Base-by-base conservation (phyloP, 2,113 vertebrate species). In the Nerophis ophidion region DNA sequence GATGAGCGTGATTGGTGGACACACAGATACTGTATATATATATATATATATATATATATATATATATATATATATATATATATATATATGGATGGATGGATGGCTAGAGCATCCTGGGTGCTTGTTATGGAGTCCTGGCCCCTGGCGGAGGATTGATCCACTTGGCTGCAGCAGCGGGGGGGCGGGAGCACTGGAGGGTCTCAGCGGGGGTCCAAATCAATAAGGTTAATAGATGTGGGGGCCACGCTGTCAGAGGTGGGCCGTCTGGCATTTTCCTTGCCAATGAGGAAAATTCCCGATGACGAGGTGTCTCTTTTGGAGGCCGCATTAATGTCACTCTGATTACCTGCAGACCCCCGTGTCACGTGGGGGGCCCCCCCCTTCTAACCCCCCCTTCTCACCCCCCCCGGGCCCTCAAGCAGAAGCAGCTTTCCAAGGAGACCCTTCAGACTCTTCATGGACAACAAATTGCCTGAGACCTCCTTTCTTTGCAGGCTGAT, bases 211-310 rank as follows among this genome's bases (percentile, higher is more conserved):
- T 92, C 87, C 90, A 88, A 90, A 94, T 96, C 94, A 95, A 96
- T 96, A 93, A 93, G 92, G 93, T 93, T 95, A 94, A 96, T 92
- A 93, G 93, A 92, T 91, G 92, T 92, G 90, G 92, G 92, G 92
- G 90, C 88, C 89, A 91, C 83, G 81, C 91, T 93, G 93, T 94
- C 91, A 93, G 93, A 93, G 90, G 91, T 92, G 91, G 91, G 88
- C 86, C 83, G 91, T 88, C 90, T 93, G 91, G 92, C 91, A 93
- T 93, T 93, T 93, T 92, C 90, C 44, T 86, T 93, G 91, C 91
- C 93, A 92, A 90, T 90, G 91, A 93, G 91, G 91, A 92, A 92
- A 90, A 93, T 92, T 93, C 91, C 90, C 92, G 91, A 92, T 93
- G 92, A 93, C 82, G 90, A 93, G 92, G 91, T 91, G 91, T 93